These are phyloP conservation scores for Nettapus auritus DNA, from an alignment of 2,113 vertebrate species.

Conservation along the genomic window DNA sequence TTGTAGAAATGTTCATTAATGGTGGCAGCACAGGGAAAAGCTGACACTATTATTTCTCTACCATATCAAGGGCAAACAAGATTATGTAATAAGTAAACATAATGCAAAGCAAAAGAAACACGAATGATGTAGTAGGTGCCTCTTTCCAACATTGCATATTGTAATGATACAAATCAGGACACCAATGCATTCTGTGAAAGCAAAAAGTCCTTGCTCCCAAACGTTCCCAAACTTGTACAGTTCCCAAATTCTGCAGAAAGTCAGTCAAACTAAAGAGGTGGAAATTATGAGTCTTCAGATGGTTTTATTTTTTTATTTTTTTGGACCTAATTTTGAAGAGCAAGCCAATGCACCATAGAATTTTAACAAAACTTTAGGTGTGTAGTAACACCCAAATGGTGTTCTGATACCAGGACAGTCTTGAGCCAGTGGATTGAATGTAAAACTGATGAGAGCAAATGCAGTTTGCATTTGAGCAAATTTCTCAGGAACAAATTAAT, in stretches of 20 bases:
- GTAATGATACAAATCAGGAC: not conserved
- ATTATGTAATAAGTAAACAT: not conserved
- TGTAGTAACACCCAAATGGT: not conserved
- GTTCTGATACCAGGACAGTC: not conserved
- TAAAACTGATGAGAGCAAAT: not conserved
- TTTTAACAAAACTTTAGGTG: not conserved
- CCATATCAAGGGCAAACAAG: not conserved
- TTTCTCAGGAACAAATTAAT: not conserved
- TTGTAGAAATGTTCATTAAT: not conserved
- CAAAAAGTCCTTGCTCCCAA: not conserved
- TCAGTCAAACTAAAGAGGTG: not conserved
- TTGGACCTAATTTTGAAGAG: not conserved
- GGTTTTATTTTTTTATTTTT: not conserved
- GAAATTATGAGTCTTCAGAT: not conserved
- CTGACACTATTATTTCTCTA: not conserved
- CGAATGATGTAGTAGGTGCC: not conserved
- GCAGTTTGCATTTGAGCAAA: not conserved
- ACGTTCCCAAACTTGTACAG: not conserved
- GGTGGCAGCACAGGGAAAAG: not conserved
- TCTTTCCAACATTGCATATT: not conserved
- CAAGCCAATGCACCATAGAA: not conserved
- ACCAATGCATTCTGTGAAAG: fast-evolving
- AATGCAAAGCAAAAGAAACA: not conserved
- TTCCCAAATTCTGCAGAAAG: not conserved
- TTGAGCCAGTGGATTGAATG: not conserved